These are phyloP conservation scores for Oegoconia quadripuncta DNA, from an alignment of 2,888 invertebrate species.

Conservation along the genomic window DNA sequence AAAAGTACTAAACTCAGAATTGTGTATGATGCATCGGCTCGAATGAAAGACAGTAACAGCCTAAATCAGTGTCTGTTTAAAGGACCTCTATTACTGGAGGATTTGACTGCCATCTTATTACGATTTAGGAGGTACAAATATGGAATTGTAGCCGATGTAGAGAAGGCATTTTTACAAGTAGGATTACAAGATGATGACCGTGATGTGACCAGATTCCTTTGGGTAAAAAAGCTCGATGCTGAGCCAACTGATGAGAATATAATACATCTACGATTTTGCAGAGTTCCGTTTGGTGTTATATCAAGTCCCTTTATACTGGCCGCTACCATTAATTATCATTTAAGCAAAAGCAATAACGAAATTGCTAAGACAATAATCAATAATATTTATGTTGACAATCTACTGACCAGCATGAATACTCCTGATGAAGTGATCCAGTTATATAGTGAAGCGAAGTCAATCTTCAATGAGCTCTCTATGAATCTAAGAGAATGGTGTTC, in stretches of 20 bases:
- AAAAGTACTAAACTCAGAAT: no score
- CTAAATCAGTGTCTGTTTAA: conserved; percentile 8
- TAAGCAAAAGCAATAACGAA: not conserved
- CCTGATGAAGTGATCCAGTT: not conserved
- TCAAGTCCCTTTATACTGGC: conserved; percentile 14
- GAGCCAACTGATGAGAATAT: conserved; percentile 9
- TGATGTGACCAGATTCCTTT: conserved; percentile 18
- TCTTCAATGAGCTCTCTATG: conserved; percentile 8
- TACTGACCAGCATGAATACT: conserved; percentile 1
- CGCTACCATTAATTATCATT: conserved; percentile 3
- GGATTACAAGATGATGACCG: conserved; percentile 11
- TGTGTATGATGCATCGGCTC: no score
- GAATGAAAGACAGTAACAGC: conserved; percentile 4
- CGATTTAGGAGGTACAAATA: conserved; percentile 11
- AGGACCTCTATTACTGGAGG: conserved; percentile 5
- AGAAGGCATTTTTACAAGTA: conserved; percentile 19
- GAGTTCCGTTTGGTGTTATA: conserved; percentile 17
- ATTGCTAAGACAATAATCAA: not conserved
- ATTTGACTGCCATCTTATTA: conserved; percentile 5
- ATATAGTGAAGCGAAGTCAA: not conserved
- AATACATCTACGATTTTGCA: conserved; percentile 7
- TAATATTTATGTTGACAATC: conserved; percentile 11
- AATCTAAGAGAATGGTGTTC: conserved; percentile 9
- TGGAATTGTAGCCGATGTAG: conserved; percentile 16
- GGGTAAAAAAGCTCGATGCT: conserved; percentile 11